Base-by-base conservation (phyloP, 2,888 invertebrate genomes). In the Polyommatus iphigenia region DNA sequence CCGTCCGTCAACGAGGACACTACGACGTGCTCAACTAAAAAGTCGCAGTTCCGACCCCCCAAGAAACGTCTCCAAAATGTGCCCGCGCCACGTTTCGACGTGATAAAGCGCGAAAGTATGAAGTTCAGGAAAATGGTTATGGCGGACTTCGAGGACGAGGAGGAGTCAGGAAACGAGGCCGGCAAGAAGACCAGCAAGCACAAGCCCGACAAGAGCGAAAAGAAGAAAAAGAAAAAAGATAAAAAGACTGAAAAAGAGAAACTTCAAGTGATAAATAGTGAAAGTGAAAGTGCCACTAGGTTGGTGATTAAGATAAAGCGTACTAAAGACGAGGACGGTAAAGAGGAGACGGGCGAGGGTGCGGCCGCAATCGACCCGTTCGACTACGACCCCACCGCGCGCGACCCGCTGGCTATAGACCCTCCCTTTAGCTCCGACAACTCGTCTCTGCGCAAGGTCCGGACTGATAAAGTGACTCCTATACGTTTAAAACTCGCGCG, bases 401-500 rank as follows among this genome's bases (percentile, higher is more conserved):
- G 89, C 8, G 93, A 92, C 84, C 92, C 92, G 78, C 90, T 93
- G 81, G 93, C 91, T 57, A 87, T 94, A 80, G 94, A 91, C 83
- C 87, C 91, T 78, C 91, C 92, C 76, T 87, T 91, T 82, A 87
- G 90, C 87, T 85, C 92, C 79, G 89, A 93, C 82, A 81, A 90
- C 77, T 85, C 93, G 84, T 86, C 93, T 83, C 82, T 95, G 85
- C 94, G 95, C 78, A 95, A 95, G 86, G 94, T 96, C 82, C 95
- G 96, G 84, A 95, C 96, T 80, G 95, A 95, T 79, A 96, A 96
- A 92, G 95, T 96, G 83, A 96, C 96, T 57, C 98, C 98, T 18
- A 97, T 98, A 82, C 96, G 97, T 82, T 95, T 98, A 93, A 98
- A 98, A 95, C 89, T 98, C 82, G 96, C 97, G 76, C 96, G 98